Conservation (phyloP, 2,113 vertebrate genomes). For the Hepsetus odoe region DNA sequence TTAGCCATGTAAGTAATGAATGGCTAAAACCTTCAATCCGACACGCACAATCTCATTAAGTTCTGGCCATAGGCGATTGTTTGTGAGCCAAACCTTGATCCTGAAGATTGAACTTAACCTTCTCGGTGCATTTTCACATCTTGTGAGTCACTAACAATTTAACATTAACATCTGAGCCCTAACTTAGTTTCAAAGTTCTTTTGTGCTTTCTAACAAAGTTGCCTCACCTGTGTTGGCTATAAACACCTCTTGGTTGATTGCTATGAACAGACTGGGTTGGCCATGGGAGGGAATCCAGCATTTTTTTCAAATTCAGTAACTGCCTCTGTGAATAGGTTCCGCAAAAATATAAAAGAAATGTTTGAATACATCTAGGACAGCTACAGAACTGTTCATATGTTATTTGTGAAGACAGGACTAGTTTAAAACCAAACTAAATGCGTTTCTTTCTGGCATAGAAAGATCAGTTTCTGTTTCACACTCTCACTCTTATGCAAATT, state of each 20-base stretch:
- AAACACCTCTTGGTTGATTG: not conserved
- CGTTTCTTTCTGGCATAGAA: too few species aligned
- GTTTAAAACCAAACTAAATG: too few species aligned
- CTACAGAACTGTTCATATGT: not conserved
- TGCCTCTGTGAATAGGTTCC: not conserved
- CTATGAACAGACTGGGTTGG: not conserved
- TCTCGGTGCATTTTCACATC: too few species aligned
- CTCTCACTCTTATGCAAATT: too few species aligned
- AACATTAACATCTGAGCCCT: not conserved
- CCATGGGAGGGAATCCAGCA: not conserved
- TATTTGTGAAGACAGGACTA: too few species aligned
- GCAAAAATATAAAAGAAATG: slow-evolving; percentile 8
- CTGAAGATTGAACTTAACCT: not conserved
- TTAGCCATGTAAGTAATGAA: too few species aligned
- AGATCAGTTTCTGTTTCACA: too few species aligned
- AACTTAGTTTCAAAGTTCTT: too few species aligned
- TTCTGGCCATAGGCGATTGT: too few species aligned
- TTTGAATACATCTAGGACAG: not conserved
- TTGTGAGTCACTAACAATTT: not conserved
- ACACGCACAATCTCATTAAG: too few species aligned
- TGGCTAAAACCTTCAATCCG: too few species aligned
- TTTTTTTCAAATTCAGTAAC: not conserved
- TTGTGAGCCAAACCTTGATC: too few species aligned
- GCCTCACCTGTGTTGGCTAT: not conserved
- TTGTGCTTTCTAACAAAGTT: not conserved